These are phyloP conservation scores for Acanthosepion lycidas DNA, from an alignment of 2,888 invertebrate genomes.

Conservation along the genomic window DNA sequence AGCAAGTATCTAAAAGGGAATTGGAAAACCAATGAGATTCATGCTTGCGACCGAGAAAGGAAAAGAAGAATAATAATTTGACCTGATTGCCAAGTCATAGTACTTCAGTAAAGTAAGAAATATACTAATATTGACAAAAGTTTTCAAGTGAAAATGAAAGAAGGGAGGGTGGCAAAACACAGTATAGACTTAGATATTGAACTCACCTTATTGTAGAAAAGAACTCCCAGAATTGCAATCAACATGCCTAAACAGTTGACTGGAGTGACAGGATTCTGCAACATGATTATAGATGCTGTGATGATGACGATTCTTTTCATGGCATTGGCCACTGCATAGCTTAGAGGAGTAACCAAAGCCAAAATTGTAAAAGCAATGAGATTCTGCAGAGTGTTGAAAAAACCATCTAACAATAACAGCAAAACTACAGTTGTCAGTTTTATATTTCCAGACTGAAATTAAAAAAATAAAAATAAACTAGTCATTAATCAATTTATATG, in stretches of 20 bases:
- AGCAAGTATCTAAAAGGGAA: no score
- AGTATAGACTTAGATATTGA: not conserved
- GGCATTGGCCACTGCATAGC: slow-evolving; percentile 95
- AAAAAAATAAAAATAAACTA: not conserved
- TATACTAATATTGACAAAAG: not conserved
- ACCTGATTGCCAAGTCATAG: no score
- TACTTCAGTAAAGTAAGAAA: no score
- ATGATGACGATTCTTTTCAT: slow-evolving; percentile 93
- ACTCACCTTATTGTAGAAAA: slow-evolving; percentile 88
- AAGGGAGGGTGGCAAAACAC: no score
- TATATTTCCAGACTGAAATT: slow-evolving; percentile 65
- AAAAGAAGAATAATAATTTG: no score
- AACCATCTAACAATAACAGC: slow-evolving; percentile 85
- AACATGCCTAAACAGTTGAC: slow-evolving; percentile 92
- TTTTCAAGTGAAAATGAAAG: not conserved
- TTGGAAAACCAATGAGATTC: no score
- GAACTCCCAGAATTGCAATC: slow-evolving; percentile 89
- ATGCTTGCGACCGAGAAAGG: no score
- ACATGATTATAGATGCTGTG: slow-evolving; percentile 86
- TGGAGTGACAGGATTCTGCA: slow-evolving; percentile 92
- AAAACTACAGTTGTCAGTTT: slow-evolving; percentile 67
- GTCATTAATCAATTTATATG: no score
- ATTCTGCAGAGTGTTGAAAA: slow-evolving; percentile 94
- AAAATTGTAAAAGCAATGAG: slow-evolving; percentile 94
- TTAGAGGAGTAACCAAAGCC: slow-evolving; percentile 90